A percentile compares a stretch with the other conserved stretches of the same genome.
These are phyloP conservation scores for Sphaerophoria rueppellii DNA, from an alignment of 2,888 invertebrate species.

Conservation along the genomic window DNA sequence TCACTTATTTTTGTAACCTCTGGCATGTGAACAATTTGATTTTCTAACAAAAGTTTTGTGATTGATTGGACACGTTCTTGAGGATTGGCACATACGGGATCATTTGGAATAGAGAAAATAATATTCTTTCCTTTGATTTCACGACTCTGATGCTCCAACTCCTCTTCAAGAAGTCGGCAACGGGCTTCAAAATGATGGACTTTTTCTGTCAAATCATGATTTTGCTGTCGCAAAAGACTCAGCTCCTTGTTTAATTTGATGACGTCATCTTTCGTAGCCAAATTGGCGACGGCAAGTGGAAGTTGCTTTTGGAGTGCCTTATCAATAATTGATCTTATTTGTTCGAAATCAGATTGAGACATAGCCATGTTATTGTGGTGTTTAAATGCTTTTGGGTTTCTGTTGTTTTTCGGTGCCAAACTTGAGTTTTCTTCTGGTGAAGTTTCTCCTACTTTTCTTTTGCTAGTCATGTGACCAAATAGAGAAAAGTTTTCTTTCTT, in stretches of 20 bases:
- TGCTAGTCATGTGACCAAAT: constrained; percentile 22
- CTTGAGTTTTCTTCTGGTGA: constrained; percentile 11
- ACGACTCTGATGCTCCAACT: not conserved
- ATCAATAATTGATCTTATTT: not conserved
- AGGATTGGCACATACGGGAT: not conserved
- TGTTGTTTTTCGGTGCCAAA: not conserved
- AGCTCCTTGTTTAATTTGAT: constrained; percentile 20
- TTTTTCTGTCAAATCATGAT: constrained; percentile 1
- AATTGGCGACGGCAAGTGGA: constrained; percentile 5
- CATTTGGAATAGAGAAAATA: constrained; percentile 3
- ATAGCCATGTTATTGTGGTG: not conserved
- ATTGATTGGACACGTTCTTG: constrained; percentile 2
- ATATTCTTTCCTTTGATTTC: constrained; percentile 11
- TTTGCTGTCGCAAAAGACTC: constrained; percentile 17
- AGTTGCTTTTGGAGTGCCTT: not conserved
- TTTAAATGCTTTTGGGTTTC: not conserved
- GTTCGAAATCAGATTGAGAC: constrained; percentile 1
- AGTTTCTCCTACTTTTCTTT: constrained; percentile 15
- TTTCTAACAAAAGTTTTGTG: constrained; percentile 10
- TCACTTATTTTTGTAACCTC: constrained; percentile 9
- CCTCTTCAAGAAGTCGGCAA: not conserved
- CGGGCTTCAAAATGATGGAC: constrained; percentile 2
- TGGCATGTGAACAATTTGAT: constrained; percentile 1
- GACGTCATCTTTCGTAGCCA: constrained; percentile 9
- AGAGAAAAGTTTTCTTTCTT: not conserved